phyloP scores from a whole-genome alignment of 2,113 vertebrate species.

The Melanostigma gelatinosum region DNA sequence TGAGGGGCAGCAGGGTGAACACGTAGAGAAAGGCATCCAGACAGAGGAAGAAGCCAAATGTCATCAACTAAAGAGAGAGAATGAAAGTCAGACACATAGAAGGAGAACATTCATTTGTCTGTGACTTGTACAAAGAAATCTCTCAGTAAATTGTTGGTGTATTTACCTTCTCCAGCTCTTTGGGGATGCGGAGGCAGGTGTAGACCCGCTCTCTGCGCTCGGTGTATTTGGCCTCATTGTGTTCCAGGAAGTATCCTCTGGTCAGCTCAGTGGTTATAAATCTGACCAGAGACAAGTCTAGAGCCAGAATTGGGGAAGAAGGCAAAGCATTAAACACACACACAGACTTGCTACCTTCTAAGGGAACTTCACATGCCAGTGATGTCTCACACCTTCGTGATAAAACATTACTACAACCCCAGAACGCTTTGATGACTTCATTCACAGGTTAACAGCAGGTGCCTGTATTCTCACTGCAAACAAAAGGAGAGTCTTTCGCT shows the following conservation, averaged over 20 bases:
- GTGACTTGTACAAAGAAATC: neutral
- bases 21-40: slow-evolving; percentile 98
- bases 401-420: neutral
- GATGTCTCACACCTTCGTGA: neutral
- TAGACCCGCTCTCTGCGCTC: slow-evolving; percentile 96
- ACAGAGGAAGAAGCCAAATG: slow-evolving; percentile 98
- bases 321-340: slow-evolving; percentile 38
- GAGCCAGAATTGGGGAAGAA: slow-evolving; percentile 24
- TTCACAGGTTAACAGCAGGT: neutral
- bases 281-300: slow-evolving; percentile 93
- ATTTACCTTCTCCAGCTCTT: slow-evolving; percentile 95
- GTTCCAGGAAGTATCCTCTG: slow-evolving; percentile 98
- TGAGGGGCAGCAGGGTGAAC: slow-evolving; percentile 94
- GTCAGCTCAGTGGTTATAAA: slow-evolving; percentile 97
- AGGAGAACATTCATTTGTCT: neutral
- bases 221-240: slow-evolving; percentile 98
- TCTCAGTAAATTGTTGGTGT: too few species aligned
- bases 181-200: slow-evolving; percentile 96
- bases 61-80: slow-evolving; percentile 89
- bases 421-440: neutral
- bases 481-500: neutral
- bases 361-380: neutral
- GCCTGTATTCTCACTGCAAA: neutral
- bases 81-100: slow-evolving; percentile 11
- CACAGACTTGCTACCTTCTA: neutral